Percentiles rank a stretch among this genome's conserved stretches.
phyloP scores from a whole-genome alignment of 2,113 vertebrate species.

The Corydoras maculifer region DNA sequence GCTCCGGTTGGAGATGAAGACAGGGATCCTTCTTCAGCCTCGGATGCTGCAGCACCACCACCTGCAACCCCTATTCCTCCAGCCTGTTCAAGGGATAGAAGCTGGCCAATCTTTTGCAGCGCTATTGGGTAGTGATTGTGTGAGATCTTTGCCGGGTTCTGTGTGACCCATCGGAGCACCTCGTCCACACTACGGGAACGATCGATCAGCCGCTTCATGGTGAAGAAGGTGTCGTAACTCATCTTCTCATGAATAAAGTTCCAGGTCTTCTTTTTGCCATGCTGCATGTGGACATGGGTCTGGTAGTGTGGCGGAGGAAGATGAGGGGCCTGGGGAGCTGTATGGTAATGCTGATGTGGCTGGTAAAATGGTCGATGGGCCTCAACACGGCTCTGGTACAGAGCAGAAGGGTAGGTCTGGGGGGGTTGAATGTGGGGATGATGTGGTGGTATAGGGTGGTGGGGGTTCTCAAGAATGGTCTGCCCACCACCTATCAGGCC shows the following conservation, averaged over 20 bases:
- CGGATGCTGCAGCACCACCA: no score
- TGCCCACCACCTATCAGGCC: slow-evolving; percentile 49
- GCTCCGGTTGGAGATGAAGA: slow-evolving; percentile 14
- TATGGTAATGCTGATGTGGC: slow-evolving; percentile 49
- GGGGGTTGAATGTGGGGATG: slow-evolving; percentile 44
- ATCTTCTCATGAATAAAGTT: slow-evolving; percentile 83
- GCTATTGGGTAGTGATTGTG: slow-evolving; percentile 85
- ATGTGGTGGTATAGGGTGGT: slow-evolving; percentile 41
- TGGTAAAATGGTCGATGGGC: slow-evolving; percentile 52
- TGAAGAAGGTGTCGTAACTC: slow-evolving; percentile 85
- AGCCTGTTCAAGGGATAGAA: slow-evolving; percentile 59
- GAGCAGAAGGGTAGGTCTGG: slow-evolving; percentile 46
- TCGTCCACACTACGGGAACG: slow-evolving; percentile 79
- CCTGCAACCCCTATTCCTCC: background rate
- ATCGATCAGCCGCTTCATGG: slow-evolving; percentile 85
- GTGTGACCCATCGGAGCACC: slow-evolving; percentile 86
- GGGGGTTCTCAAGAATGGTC: slow-evolving; percentile 54
- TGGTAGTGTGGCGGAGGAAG: slow-evolving; percentile 55
- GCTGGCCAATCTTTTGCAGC: slow-evolving; percentile 82
- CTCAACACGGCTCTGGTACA: slow-evolving; percentile 57
- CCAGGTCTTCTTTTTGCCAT: slow-evolving; percentile 73
- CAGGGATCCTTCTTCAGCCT: background rate
- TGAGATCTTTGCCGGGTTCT: slow-evolving; percentile 84
- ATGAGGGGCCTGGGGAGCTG: slow-evolving; percentile 48
- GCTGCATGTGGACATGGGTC: slow-evolving; percentile 47